Evolutionary conservation across 2,888 invertebrate species (phyloP).

Genomic region (Stenchaetothrips biformis): DNA sequence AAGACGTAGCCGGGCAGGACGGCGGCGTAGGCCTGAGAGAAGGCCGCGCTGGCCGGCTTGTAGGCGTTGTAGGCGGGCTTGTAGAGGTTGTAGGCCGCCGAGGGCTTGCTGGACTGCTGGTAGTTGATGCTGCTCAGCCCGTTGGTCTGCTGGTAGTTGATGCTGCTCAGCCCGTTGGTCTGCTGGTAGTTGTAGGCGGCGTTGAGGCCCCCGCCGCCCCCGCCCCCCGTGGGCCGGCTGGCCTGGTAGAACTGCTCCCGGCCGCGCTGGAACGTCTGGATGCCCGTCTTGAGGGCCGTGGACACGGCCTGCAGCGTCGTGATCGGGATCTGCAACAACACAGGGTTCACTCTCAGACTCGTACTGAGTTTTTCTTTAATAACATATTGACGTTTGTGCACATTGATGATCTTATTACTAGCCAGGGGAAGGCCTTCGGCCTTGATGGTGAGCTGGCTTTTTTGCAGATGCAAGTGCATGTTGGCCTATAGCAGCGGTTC

Average conservation of each 20-base stretch:
- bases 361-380: no score
- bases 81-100: constrained; percentile 27
- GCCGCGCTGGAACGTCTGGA: background rate
- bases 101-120: constrained; percentile 30
- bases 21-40: constrained; percentile 32
- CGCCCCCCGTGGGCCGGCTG: background rate
- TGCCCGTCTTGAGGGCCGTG: background rate
- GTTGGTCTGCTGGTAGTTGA: constrained; percentile 28
- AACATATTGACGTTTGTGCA: no score
- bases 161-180: constrained; percentile 14
- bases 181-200: constrained; percentile 11
- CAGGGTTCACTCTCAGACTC: no score
- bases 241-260: constrained; percentile 19
- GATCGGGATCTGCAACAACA: constrained; percentile 17
- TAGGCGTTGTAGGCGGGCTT: constrained; percentile 31
- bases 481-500: no score
- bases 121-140: background rate
- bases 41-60: constrained; percentile 32
- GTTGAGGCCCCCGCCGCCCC: background rate
- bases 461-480: no score
- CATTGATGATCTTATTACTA: no score
- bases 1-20: constrained; percentile 47
- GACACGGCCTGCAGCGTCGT: constrained; percentile 8
- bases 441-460: no score
- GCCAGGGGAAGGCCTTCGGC: no score